These are phyloP conservation scores for Leucophenga maculata DNA, from an alignment of 2,888 invertebrate species.

Conservation along the genomic window DNA sequence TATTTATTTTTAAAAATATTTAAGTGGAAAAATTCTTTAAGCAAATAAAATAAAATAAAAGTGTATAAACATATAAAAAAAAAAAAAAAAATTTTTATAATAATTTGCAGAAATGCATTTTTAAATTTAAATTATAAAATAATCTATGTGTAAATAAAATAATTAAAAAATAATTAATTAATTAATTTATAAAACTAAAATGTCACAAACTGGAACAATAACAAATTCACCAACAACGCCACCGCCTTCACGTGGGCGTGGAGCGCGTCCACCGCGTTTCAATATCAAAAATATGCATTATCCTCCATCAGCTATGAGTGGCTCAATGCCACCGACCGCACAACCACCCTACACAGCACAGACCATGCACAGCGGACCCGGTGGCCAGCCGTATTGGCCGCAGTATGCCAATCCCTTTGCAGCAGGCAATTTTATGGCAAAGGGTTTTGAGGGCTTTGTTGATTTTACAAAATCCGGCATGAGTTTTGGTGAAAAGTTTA, in stretches of 20 bases:
- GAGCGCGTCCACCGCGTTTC: constrained; percentile 68
- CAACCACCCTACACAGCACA: constrained; percentile 60
- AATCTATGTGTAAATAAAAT: constrained; percentile 21
- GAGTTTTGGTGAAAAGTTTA: constrained; percentile 87
- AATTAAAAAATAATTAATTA: neutral
- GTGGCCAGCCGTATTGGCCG: constrained; percentile 68
- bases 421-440: constrained; percentile 85
- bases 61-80: constrained; percentile 30
- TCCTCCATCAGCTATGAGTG: constrained; percentile 44
- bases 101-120: constrained; percentile 27
- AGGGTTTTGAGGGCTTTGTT: constrained; percentile 84
- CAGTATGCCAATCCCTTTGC: constrained; percentile 73
- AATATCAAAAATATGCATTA: constrained; percentile 61
- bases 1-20: no score
- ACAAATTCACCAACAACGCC: constrained; percentile 43
- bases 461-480: constrained; percentile 87
- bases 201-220: constrained; percentile 38
- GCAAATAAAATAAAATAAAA: constrained; percentile 29
- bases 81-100: constrained; percentile 30
- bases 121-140: constrained; percentile 34
- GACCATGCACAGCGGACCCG: constrained; percentile 51
- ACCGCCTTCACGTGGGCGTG: constrained; percentile 55
- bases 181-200: constrained; percentile 20
- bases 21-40: no score
- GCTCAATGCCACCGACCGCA: constrained; percentile 62